These are phyloP conservation scores for Plagiodera versicolora DNA, from an alignment of 2,888 invertebrate genomes.

Conservation along the genomic window DNA sequence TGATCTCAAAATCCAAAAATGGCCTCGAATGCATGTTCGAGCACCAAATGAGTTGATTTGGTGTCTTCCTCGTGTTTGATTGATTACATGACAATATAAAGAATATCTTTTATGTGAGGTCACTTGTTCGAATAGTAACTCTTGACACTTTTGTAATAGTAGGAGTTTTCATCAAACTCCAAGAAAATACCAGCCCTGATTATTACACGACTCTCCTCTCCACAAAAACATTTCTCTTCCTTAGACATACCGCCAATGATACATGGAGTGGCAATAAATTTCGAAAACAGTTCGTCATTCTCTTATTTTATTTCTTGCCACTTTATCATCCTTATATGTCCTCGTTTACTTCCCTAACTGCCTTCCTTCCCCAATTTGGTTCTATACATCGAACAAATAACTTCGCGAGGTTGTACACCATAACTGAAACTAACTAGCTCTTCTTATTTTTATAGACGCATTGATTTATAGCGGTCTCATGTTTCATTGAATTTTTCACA, in stretches of 20 bases:
- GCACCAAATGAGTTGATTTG: too few species aligned
- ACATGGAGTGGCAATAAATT: constrained; percentile 41
- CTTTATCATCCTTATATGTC: constrained; percentile 54
- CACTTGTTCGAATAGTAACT: too few species aligned
- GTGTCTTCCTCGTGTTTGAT: too few species aligned
- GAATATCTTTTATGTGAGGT: too few species aligned
- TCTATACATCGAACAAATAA: constrained; percentile 37
- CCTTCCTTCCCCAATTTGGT: constrained; percentile 37
- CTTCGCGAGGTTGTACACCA: constrained; percentile 32
- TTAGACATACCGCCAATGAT: constrained; percentile 20
- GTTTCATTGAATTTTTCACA: constrained; percentile 15
- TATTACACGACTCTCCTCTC: too few species aligned
- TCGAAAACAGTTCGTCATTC: constrained; percentile 50
- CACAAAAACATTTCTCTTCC: neutral
- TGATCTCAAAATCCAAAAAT: too few species aligned
- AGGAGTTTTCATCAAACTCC: too few species aligned
- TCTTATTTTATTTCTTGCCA: constrained; percentile 52
- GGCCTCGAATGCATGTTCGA: too few species aligned
- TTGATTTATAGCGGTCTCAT: constrained; percentile 30
- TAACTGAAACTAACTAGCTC: constrained; percentile 46
- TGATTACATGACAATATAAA: too few species aligned
- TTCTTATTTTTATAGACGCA: constrained; percentile 43
- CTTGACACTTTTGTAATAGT: too few species aligned
- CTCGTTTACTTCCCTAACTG: constrained; percentile 44
- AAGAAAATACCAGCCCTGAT: too few species aligned